These are phyloP conservation scores for Macrotis lagotis DNA, from an alignment of 2,113 vertebrate genomes.

Conservation along the genomic window DNA sequence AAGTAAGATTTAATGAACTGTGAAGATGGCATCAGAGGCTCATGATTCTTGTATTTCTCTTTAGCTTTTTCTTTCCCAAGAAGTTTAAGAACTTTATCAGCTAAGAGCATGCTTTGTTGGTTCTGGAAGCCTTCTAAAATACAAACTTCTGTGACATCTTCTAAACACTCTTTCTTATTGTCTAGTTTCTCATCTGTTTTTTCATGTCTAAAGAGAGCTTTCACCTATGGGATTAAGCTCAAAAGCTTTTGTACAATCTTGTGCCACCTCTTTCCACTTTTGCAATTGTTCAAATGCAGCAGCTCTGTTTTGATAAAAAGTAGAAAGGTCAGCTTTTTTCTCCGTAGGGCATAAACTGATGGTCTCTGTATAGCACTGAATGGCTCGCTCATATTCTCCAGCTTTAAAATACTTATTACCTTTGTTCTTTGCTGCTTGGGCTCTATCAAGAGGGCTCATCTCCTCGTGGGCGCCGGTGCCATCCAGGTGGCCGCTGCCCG, in stretches of 20 bases:
- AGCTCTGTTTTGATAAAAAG: conserved; percentile 95
- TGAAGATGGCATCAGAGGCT: conserved; percentile 95
- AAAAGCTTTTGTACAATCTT: conserved; percentile 91
- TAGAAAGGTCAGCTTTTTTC: conserved; percentile 94
- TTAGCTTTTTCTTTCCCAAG: conserved; percentile 96
- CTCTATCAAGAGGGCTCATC: conserved; percentile 93
- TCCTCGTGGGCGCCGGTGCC: conserved; percentile 67
- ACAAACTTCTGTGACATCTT: conserved; percentile 96
- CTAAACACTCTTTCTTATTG: conserved; percentile 93
- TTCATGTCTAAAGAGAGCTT: conserved; percentile 93
- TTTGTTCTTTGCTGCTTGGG: conserved; percentile 97
- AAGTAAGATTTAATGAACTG: conserved; percentile 98
- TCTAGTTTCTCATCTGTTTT: conserved; percentile 93
- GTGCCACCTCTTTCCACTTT: conserved; percentile 93
- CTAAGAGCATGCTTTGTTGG: conserved; percentile 95
- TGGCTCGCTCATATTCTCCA: conserved; percentile 95
- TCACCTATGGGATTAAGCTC: conserved; percentile 92
- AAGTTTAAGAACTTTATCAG: conserved; percentile 93
- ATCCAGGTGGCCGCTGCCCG: conserved; percentile 67
- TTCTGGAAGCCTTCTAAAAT: conserved; percentile 96
- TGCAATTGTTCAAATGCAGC: conserved; percentile 93
- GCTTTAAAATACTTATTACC: conserved; percentile 99
- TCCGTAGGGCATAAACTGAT: conserved; percentile 93
- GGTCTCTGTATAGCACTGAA: conserved; percentile 98
- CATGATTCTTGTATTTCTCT: conserved; percentile 96